phyloP scores from a whole-genome alignment of 2,797 vertebrate genomes.

The Pagetopsis macropterus region DNA sequence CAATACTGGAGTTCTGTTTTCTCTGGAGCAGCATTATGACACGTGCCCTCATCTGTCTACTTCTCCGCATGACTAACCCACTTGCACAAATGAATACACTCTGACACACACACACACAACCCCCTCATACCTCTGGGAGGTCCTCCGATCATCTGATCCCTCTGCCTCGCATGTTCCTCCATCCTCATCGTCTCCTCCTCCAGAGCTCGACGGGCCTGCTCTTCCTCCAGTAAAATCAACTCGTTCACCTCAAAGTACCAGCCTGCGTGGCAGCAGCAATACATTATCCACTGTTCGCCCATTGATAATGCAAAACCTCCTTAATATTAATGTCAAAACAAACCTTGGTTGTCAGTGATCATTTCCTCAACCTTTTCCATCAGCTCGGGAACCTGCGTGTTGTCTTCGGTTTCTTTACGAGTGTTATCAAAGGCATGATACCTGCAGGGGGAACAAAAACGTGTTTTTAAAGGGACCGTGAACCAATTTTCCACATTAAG shows the following conservation, averaged over 20 bases:
- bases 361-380: constrained; percentile 84
- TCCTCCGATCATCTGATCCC: constrained; percentile 82
- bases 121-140: constrained; percentile 80
- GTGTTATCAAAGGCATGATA: constrained; percentile 83
- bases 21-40: constrained; percentile 9
- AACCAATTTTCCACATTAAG: background rate
- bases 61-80: constrained; percentile 20
- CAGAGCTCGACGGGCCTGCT: constrained; percentile 77
- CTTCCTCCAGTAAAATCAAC: constrained; percentile 76
- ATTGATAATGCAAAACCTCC: background rate
- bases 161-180: constrained; percentile 77
- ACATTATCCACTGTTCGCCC: constrained; percentile 3
- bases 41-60: constrained; percentile 6
- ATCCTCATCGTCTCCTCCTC: constrained; percentile 81
- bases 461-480: background rate
- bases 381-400: constrained; percentile 82
- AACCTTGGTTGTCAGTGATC: constrained; percentile 83
- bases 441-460: constrained; percentile 43
- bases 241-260: constrained; percentile 85
- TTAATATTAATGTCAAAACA: background rate
- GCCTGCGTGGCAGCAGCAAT: constrained; percentile 53
- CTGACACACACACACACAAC: background rate
- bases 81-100: background rate
- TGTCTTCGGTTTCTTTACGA: constrained; percentile 73
- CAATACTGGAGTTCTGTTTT: constrained; percentile 19